Conservation (phyloP, 2,113 vertebrate genomes). For the Dinomys branickii region DNA sequence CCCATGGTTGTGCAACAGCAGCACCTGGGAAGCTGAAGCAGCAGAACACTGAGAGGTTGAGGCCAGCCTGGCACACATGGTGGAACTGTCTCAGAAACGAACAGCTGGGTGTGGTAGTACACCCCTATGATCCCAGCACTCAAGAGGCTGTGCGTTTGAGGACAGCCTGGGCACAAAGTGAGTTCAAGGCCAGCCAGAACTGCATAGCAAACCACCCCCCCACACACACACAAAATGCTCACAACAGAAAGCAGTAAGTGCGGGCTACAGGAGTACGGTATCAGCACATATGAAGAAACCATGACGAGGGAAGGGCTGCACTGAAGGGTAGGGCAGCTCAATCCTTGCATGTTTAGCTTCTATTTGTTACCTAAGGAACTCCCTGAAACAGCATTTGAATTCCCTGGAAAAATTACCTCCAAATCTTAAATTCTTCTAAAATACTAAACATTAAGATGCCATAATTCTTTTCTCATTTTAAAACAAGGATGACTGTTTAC, state of each 20-base stretch:
- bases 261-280: not conserved
- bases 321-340: not conserved
- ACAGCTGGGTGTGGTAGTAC: too few relatives aligned
- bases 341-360: not conserved
- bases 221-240: not conserved
- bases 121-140: too few relatives aligned
- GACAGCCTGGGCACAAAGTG: not conserved
- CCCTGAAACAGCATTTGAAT: not conserved
- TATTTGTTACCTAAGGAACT: not conserved
- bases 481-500: slow-evolving; percentile 13
- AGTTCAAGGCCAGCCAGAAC: not conserved
- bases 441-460: not conserved
- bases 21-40: not conserved
- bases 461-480: slow-evolving; percentile 27
- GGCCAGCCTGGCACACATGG: too few relatives aligned
- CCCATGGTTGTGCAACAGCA: not conserved
- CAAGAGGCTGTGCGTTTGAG: too few relatives aligned
- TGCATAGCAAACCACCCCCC: not conserved
- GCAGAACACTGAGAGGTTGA: not conserved
- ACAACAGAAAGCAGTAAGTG: not conserved
- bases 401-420: not conserved
- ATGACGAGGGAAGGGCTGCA: not conserved
- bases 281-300: not conserved
- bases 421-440: slow-evolving; percentile 52
- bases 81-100: too few relatives aligned